Evolutionary conservation across 1,140 invertebrate species (phyloP), one percentile per base, ranked within the genome.

Genomic region (Heliconius eleuchia): DNA sequence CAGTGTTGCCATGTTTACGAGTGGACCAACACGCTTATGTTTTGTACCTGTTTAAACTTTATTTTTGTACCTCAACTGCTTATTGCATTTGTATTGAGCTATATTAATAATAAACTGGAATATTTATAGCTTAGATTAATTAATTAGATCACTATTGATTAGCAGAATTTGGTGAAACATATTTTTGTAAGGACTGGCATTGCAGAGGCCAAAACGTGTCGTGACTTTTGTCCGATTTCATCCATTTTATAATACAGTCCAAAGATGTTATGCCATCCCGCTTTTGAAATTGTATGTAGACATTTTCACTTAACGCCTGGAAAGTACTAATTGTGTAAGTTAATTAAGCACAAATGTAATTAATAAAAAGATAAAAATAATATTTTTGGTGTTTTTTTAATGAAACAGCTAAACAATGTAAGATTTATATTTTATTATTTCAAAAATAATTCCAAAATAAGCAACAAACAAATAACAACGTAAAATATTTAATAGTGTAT

Each of bases 381-480:
- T 72, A 72, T 42, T 23, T 30, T 66, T 8, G 11, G 60, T 72
- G 0, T 72, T 72, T 72, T 72, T 72, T 88, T 81, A 92, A 93
- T 91, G 89, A 93, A 93, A 93, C 87, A 88, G 86, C 85, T 86
- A 87, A 85, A 84, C 84, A 83, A 91, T 85, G 84, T 90, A 76
- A 80, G 84, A 88, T 89, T 91, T 79, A 84, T 82, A 73, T 88
- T 92, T 91, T 86, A 92, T 92, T 92, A 89, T 93, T 88, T 88
- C 85, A 90, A 94, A 91, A 92, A 92, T 90, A 89, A 88, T 90
- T 93, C 88, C 86, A 92, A 92, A 93, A 92, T 92, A 94, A 94
- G 92, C 92, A 94, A 94, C 92, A 94, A 94, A 94, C 91, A 94
- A 92, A 88, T 93, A 94, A 94, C 91, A 94, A 92, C 88, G 85